Conservation (phyloP, 2,797 vertebrate genomes). For the Florisuga fusca region DNA sequence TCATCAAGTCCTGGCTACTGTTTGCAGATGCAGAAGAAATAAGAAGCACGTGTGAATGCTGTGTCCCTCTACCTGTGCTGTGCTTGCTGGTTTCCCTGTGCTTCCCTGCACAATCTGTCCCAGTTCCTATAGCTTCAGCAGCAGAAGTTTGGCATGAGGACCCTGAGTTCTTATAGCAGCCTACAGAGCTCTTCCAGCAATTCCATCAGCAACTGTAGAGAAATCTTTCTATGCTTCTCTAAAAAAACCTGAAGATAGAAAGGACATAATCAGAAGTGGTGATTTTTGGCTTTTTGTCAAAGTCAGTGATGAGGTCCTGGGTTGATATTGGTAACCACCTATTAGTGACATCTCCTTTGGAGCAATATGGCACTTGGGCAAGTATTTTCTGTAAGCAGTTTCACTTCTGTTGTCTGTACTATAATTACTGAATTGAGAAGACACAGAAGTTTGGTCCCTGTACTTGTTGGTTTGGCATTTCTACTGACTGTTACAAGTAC, state of each 20-base stretch:
- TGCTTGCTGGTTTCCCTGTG: background rate
- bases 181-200: background rate
- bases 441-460: background rate
- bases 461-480: constrained; percentile 4
- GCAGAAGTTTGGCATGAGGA: background rate
- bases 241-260: background rate
- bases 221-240: background rate
- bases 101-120: background rate
- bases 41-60: fast-evolving
- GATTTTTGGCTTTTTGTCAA: background rate
- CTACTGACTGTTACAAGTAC: background rate
- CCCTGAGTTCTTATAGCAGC: background rate
- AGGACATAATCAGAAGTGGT: background rate
- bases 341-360: background rate
- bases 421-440: background rate
- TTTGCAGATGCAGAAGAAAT: background rate
- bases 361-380: background rate
- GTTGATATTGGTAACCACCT: background rate
- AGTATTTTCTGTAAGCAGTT: background rate
- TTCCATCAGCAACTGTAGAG: background rate
- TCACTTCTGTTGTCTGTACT: background rate
- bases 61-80: background rate
- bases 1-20: background rate
- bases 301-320: background rate
- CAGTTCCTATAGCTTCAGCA: background rate